These are phyloP conservation scores for Nothocercus nigrocapillus DNA, from an alignment of 2,113 vertebrate species.

Conservation along the genomic window DNA sequence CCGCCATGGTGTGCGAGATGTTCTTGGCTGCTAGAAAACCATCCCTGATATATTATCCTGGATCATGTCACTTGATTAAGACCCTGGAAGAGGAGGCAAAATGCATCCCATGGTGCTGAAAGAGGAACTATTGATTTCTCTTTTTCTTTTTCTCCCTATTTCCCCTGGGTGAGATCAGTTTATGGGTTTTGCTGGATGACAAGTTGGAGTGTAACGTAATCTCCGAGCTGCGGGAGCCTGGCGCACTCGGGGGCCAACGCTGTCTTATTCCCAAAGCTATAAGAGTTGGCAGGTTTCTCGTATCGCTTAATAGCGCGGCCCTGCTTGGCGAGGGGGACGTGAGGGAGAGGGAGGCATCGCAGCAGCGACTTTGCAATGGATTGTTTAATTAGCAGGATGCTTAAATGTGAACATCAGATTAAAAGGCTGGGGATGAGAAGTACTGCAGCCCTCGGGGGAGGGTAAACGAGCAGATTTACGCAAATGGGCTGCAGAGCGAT, in stretches of 20 bases:
- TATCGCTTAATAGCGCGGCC: background rate
- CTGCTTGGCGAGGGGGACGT: background rate
- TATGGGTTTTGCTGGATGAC: slow-evolving; percentile 70
- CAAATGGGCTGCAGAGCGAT: background rate
- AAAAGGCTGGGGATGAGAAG: background rate
- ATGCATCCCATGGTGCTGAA: slow-evolving; percentile 61
- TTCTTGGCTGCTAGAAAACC: slow-evolving; percentile 2
- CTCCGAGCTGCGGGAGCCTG: slow-evolving; percentile 13
- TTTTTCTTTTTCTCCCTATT: slow-evolving; percentile 10
- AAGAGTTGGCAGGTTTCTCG: slow-evolving; percentile 35
- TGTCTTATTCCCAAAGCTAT: slow-evolving; percentile 47
- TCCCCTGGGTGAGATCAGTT: slow-evolving; percentile 49
- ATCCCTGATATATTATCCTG: slow-evolving; percentile 37
- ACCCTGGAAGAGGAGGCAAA: slow-evolving; percentile 53
- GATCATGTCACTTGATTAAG: slow-evolving; percentile 70
- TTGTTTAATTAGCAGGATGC: slow-evolving; percentile 32
- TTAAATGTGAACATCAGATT: background rate
- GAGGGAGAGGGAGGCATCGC: background rate
- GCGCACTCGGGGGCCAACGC: background rate
- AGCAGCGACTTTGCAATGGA: slow-evolving; percentile 19
- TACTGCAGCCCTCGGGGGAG: background rate
- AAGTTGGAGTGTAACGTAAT: slow-evolving; percentile 59
- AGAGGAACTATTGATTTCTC: slow-evolving; percentile 70
- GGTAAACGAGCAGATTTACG: background rate
- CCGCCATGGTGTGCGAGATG: slow-evolving; percentile 30